Conservation (phyloP, 2,888 invertebrate species). For the Sarcophaga rosellei region DNA sequence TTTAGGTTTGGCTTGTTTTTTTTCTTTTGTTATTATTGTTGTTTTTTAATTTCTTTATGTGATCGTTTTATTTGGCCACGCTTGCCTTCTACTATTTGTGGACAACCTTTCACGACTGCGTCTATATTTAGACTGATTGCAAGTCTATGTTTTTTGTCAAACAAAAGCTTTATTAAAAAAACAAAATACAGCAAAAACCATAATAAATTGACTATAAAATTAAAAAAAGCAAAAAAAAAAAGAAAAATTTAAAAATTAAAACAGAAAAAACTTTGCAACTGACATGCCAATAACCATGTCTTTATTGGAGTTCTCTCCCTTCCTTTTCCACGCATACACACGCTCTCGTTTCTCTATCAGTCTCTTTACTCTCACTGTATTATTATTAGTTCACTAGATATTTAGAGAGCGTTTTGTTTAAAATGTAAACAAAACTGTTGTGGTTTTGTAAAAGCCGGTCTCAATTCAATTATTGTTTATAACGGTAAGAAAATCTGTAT, state of each 20-base stretch:
- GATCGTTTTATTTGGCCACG: background rate
- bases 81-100: background rate
- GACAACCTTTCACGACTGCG: conserved; percentile 72
- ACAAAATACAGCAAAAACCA: conserved; percentile 16
- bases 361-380: background rate
- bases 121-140: conserved; percentile 74
- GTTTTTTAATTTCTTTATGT: background rate
- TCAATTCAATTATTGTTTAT: background rate
- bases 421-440: background rate
- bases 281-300: conserved; percentile 27
- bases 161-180: conserved; percentile 56
- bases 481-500: background rate
- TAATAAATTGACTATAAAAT: background rate
- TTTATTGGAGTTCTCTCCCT: conserved; percentile 12
- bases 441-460: background rate
- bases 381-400: background rate
- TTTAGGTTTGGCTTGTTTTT: conserved; percentile 4
- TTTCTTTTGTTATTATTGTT: background rate
- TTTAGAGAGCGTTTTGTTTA: background rate
- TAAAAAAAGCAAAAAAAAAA: background rate
- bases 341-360: background rate
- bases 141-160: conserved; percentile 59
- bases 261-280: conserved; percentile 15
- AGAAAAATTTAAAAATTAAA: background rate
- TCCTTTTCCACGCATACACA: background rate